These are phyloP conservation scores for Eupithecia pulchellata DNA, from an alignment of 2,888 invertebrate genomes.

Conservation along the genomic window DNA sequence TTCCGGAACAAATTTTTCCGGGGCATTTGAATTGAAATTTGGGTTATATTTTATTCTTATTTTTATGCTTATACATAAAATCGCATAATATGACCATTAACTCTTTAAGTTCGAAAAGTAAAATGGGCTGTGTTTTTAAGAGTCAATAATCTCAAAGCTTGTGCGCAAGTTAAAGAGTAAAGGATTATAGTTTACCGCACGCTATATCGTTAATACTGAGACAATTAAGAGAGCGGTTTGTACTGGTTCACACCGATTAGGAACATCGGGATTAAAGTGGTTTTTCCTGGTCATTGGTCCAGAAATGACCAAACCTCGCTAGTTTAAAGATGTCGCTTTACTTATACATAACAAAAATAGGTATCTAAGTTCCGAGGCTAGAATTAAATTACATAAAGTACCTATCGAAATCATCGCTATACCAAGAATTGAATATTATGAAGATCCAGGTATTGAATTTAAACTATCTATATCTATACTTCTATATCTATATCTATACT, in stretches of 20 bases:
- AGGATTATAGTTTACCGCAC: slow-evolving; percentile 56
- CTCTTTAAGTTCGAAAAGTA: not conserved
- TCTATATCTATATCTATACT: too few species aligned
- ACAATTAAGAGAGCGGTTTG: slow-evolving; percentile 63
- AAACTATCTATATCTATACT: too few species aligned
- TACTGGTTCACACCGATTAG: slow-evolving; percentile 60
- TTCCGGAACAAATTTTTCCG: not conserved
- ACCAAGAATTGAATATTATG: not conserved
- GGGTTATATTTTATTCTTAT: not conserved
- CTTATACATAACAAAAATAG: not conserved
- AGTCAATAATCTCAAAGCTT: slow-evolving; percentile 2
- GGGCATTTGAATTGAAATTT: not conserved
- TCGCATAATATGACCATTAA: not conserved
- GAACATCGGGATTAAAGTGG: slow-evolving; percentile 62
- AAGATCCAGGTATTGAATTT: not conserved
- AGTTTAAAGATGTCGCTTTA: not conserved
- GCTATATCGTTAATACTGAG: slow-evolving; percentile 61
- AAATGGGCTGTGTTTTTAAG: not conserved
- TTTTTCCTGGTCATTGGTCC: slow-evolving; percentile 36
- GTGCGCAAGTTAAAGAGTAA: slow-evolving; percentile 45
- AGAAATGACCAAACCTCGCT: not conserved
- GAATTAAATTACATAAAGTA: too few species aligned
- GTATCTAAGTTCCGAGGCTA: not conserved
- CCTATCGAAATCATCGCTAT: too few species aligned
- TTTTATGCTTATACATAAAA: slow-evolving; percentile 4